A percentile compares a stretch with the other conserved stretches of the same genome.
phyloP scores from a whole-genome alignment of 2,888 invertebrate species.

The Macrophya alboannulata region DNA sequence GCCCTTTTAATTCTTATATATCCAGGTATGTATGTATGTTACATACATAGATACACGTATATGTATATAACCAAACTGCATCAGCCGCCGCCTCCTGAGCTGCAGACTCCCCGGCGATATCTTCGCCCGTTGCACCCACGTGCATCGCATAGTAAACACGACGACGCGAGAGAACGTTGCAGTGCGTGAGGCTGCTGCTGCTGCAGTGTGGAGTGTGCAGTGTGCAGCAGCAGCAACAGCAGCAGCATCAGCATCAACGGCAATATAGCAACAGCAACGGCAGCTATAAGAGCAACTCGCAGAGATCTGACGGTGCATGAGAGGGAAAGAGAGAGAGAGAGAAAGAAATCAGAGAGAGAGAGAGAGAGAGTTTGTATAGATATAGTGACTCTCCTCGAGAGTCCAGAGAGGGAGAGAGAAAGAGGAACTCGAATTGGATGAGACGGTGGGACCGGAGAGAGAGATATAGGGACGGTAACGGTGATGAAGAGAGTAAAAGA shows the following conservation, averaged over 20 bases:
- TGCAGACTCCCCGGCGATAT: conserved; percentile 60
- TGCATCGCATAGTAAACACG: conserved; percentile 69
- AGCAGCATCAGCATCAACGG: not conserved
- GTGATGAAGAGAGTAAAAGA: conserved; percentile 61
- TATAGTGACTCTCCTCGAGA: conserved; percentile 1
- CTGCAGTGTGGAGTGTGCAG: too few relatives aligned
- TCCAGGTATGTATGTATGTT: not conserved
- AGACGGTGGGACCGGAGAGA: conserved; percentile 17
- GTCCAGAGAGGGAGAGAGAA: conserved; percentile 42
- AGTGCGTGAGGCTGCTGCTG: not conserved
- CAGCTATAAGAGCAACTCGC: conserved; percentile 11
- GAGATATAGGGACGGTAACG: conserved; percentile 45
- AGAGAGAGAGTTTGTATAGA: conserved; percentile 24
- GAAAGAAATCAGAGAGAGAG: not conserved
- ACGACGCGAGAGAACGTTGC: conserved; percentile 58
- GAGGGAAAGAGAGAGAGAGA: not conserved
- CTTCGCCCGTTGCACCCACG: conserved; percentile 70
- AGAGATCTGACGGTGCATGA: not conserved
- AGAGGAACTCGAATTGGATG: conserved; percentile 56
- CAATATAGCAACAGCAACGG: not conserved
- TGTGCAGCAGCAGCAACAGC: not conserved
- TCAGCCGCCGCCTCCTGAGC: not conserved
- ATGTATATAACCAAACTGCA: conserved; percentile 6
- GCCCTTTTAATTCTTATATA: conserved; percentile 50
- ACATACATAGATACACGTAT: not conserved